A percentile compares a stretch with the other conserved stretches of the same genome.
Evolutionary conservation across 2,888 invertebrate species (phyloP).

Genomic region (Mellilla xanthometata): DNA sequence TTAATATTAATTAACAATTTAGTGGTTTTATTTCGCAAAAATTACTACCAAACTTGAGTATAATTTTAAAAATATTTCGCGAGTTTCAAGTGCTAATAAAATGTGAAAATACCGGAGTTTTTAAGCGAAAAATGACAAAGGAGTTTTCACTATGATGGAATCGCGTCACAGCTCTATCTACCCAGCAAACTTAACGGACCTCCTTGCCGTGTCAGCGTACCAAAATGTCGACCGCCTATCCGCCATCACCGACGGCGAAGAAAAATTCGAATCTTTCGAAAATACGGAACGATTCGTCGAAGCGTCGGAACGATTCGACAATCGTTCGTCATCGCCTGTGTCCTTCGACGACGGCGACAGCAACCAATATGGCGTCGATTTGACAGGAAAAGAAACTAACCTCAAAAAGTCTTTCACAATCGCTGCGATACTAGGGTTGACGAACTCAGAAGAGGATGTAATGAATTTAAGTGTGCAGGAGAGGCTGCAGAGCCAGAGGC

Average conservation of each 20-base stretch:
- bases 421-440: constrained; percentile 92
- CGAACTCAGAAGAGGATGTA: constrained; percentile 75
- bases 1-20: not conserved
- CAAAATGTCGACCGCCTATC: constrained; percentile 57
- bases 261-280: constrained; percentile 32
- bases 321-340: constrained; percentile 59
- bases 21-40: too few relatives aligned
- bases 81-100: not conserved
- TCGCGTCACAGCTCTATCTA: constrained; percentile 58
- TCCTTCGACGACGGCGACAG: constrained; percentile 69
- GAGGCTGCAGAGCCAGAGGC: constrained; percentile 65
- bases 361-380: constrained; percentile 68
- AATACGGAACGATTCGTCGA: constrained; percentile 39
- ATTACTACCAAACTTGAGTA: too few relatives aligned
- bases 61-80: not conserved
- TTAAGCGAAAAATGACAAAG: constrained; percentile 36
- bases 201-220: constrained; percentile 59
- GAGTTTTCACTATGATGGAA: constrained; percentile 58
- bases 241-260: constrained; percentile 47
- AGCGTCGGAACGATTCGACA: constrained; percentile 46
- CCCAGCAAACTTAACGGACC: constrained; percentile 62
- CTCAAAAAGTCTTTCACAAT: constrained; percentile 91
- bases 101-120: constrained; percentile 2
- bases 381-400: constrained; percentile 69
- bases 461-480: constrained; percentile 83